phyloP scores from a whole-genome alignment of 1,140 invertebrate species.

The Macrobrachium nipponense region DNA sequence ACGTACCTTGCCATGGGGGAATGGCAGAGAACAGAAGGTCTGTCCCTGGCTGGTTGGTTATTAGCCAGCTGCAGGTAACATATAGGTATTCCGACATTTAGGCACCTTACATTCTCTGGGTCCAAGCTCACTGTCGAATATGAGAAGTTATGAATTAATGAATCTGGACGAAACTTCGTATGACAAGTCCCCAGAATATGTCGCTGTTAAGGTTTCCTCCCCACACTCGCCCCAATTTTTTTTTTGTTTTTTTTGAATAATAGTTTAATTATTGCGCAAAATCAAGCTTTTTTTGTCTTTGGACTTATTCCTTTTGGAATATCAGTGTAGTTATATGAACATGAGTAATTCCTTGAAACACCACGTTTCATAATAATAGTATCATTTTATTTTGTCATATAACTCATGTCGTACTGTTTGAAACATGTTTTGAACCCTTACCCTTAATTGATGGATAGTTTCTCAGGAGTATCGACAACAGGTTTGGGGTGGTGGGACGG shows the following conservation, averaged over 20 bases:
- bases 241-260: too few relatives aligned
- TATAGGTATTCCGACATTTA: background rate
- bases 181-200: too few relatives aligned
- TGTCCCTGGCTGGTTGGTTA: background rate
- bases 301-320: too few relatives aligned
- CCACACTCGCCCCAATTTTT: too few relatives aligned
- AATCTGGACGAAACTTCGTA: background rate
- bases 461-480: too few relatives aligned
- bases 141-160: background rate
- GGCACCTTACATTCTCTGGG: background rate
- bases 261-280: too few relatives aligned
- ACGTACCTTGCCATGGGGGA: conserved; percentile 23
- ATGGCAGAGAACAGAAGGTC: conserved; percentile 20
- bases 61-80: conserved; percentile 27
- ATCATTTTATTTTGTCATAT: background rate
- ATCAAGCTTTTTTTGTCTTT: too few relatives aligned
- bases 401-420: background rate
- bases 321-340: too few relatives aligned
- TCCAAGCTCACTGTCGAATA: conserved; percentile 16
- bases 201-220: too few relatives aligned
- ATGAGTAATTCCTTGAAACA: background rate
- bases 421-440: too few relatives aligned
- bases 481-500: too few relatives aligned
- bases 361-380: background rate
- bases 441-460: too few relatives aligned